These are phyloP conservation scores for Maconellicoccus hirsutus DNA, from an alignment of 1,140 invertebrate genomes.

Conservation along the genomic window DNA sequence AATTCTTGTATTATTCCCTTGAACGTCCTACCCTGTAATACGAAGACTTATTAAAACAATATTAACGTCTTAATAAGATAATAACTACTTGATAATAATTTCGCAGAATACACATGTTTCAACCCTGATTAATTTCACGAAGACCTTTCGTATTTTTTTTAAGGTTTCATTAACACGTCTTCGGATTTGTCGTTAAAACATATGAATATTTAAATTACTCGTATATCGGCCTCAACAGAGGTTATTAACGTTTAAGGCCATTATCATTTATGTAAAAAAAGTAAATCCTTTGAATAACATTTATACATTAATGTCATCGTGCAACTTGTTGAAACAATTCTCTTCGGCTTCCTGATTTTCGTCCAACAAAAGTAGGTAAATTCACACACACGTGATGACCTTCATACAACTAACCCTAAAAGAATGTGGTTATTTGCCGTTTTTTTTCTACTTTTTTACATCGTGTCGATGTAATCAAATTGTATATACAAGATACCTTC, in stretches of 20 bases:
- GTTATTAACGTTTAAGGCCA: neutral
- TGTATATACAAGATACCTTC: too few relatives aligned
- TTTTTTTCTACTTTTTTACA: neutral
- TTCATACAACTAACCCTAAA: neutral
- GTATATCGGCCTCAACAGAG: neutral
- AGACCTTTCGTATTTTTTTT: neutral
- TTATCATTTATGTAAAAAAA: neutral
- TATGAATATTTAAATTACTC: constrained; percentile 3
- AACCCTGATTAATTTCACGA: constrained; percentile 2
- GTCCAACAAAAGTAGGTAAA: too few relatives aligned
- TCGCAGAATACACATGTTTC: neutral
- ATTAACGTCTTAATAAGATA: too few relatives aligned
- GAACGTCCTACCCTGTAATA: constrained; percentile 60
- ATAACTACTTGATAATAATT: too few relatives aligned
- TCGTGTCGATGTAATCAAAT: too few relatives aligned
- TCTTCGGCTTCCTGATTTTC: too few relatives aligned
- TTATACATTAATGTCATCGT: neutral
- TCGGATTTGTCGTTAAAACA: neutral
- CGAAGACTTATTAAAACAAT: neutral
- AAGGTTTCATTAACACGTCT: too few relatives aligned
- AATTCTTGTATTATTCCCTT: constrained; percentile 57
- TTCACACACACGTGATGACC: neutral
- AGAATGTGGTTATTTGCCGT: neutral
- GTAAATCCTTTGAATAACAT: neutral
- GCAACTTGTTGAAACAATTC: neutral